phyloP scores from a whole-genome alignment of 2,797 vertebrate species.

The Poecile montanus region DNA sequence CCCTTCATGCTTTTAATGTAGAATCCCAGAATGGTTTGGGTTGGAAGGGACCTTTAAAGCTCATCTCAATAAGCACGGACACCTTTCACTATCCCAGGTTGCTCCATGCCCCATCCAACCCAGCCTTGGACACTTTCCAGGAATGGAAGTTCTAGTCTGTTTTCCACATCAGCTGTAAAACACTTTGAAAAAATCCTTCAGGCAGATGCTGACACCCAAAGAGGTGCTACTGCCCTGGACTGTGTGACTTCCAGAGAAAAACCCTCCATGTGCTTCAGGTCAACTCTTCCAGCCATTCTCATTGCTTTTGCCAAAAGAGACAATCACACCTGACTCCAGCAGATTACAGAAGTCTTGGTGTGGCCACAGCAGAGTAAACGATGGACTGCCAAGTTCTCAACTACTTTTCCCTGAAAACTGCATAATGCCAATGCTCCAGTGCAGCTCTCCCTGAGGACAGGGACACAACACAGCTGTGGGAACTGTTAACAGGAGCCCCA shows the following conservation, averaged over 20 bases:
- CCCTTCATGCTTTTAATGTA: accelerated
- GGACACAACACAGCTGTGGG: not conserved
- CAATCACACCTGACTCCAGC: not conserved
- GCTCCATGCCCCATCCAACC: not conserved
- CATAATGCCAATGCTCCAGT: not conserved
- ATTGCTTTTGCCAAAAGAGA: not conserved
- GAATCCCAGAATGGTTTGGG: not conserved
- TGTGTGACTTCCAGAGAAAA: not conserved
- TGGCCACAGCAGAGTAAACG: not conserved
- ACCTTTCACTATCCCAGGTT: not conserved
- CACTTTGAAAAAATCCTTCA: not conserved
- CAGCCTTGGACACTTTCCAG: not conserved
- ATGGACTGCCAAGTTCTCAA: not conserved
- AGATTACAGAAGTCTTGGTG: not conserved
- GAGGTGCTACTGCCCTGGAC: no score
- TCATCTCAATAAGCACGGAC: not conserved
- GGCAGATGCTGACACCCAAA: not conserved
- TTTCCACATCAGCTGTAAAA: not conserved
- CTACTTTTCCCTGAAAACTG: not conserved
- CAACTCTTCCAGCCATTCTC: not conserved
- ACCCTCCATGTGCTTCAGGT: not conserved
- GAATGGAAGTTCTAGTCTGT: not conserved
- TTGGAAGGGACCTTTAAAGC: not conserved
- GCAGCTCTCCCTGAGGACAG: not conserved
- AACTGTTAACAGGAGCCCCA: not conserved